A percentile compares a stretch with the other conserved stretches of the same genome.
Evolutionary conservation across 2,113 vertebrate genomes (phyloP).

Genomic region (Noturus placidus): DNA sequence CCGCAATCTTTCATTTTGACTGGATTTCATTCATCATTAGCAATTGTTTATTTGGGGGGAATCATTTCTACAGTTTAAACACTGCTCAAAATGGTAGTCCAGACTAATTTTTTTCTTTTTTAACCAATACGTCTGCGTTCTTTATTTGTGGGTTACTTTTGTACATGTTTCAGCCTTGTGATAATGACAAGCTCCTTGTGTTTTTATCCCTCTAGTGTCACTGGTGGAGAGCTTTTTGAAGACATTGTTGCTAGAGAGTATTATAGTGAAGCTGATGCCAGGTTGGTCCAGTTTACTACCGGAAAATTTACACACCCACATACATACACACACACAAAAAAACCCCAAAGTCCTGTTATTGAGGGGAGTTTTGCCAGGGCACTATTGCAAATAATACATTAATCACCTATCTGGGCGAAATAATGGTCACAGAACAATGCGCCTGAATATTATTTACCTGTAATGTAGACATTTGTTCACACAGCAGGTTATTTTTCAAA

Average conservation of each 20-base stretch:
- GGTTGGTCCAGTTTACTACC: slow-evolving; percentile 67
- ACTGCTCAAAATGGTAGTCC: neutral
- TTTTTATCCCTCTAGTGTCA: slow-evolving; percentile 77
- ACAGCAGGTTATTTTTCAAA: neutral
- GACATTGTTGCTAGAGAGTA: slow-evolving; percentile 98
- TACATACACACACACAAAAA: neutral
- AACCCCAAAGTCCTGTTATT: neutral
- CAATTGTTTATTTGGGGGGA: neutral
- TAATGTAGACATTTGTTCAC: neutral
- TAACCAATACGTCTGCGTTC: neutral
- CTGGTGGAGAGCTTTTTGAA: slow-evolving; percentile 97
- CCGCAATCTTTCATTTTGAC: neutral
- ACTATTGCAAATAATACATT: neutral
- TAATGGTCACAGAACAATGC: neutral
- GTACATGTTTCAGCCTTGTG: neutral
- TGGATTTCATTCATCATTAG: neutral
- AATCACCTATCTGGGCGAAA: neutral
- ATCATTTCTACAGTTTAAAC: neutral
- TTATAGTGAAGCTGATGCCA: slow-evolving; percentile 98
- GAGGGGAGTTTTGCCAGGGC: neutral
- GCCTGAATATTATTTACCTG: neutral
- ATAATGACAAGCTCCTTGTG: neutral
- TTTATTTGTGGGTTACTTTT: neutral
- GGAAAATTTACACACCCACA: slow-evolving; percentile 27
- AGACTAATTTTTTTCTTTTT: neutral